Evolutionary conservation across 2,113 vertebrate genomes (phyloP).

Genomic region (Aphelocoma coerulescens): DNA sequence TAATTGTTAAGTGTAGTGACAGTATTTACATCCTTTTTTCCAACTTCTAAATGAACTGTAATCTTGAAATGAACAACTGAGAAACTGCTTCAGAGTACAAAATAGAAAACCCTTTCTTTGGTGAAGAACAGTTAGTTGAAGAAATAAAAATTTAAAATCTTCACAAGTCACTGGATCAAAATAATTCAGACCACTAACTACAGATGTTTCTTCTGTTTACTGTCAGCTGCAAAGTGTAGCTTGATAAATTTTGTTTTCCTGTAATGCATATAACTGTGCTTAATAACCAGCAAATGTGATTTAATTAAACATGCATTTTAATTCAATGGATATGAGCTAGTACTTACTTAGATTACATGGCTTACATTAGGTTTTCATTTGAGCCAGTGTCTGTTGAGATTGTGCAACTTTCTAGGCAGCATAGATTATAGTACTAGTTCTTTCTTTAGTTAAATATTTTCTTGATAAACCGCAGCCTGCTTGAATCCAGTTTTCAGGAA

Average conservation of each 20-base stretch:
- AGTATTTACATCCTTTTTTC: neutral
- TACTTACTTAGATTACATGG: neutral
- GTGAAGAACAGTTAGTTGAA: neutral
- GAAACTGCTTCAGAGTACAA: neutral
- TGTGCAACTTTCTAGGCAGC: neutral
- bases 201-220: neutral
- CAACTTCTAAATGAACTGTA: neutral
- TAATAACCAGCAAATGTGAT: neutral
- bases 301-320: neutral
- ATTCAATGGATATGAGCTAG: neutral
- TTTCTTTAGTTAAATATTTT: neutral
- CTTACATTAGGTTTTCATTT: neutral
- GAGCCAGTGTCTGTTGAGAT: neutral
- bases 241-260: neutral
- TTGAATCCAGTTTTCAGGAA: neutral
- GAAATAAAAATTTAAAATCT: neutral
- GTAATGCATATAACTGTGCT: neutral
- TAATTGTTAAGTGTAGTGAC: neutral
- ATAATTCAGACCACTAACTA: neutral
- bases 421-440: neutral
- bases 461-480: neutral
- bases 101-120: neutral
- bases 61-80: neutral
- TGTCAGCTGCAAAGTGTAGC: neutral
- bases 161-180: neutral